These are phyloP conservation scores for Xestoiulus laeticollis DNA, from an alignment of 2,888 invertebrate species.

Conservation along the genomic window DNA sequence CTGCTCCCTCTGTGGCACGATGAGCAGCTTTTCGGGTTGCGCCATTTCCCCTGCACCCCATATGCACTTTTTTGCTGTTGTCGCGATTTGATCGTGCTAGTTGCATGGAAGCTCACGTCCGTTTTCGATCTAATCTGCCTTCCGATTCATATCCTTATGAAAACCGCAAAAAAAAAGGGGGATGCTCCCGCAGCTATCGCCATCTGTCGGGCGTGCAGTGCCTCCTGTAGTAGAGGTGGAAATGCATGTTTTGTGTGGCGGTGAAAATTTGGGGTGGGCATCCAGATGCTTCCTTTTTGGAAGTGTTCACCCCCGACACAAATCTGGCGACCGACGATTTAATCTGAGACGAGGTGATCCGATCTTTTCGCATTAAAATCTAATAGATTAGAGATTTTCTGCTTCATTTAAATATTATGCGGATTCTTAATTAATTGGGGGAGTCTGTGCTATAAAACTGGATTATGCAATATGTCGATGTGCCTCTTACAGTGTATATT, in stretches of 20 bases:
- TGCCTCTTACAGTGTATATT: no score
- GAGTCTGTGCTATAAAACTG: neutral
- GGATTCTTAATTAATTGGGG: neutral
- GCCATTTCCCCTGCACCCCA: neutral
- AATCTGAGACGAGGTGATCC: neutral
- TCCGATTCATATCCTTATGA: slow-evolving; percentile 46
- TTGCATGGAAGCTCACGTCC: slow-evolving; percentile 30
- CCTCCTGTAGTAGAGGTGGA: neutral
- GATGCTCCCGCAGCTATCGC: slow-evolving; percentile 4
- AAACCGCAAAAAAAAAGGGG: slow-evolving; percentile 34
- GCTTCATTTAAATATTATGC: slow-evolving; percentile 1
- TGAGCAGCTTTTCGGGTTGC: neutral
- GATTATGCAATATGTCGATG: neutral
- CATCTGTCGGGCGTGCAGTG: neutral
- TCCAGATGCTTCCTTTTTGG: neutral
- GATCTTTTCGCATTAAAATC: slow-evolving; percentile 9
- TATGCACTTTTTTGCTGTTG: neutral
- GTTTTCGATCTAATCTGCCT: slow-evolving; percentile 23
- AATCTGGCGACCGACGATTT: neutral
- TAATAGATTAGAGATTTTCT: neutral
- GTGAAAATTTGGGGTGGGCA: neutral
- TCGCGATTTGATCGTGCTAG: slow-evolving; percentile 6
- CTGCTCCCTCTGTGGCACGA: neutral
- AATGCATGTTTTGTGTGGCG: neutral
- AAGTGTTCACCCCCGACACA: neutral